Evolutionary conservation across 2,113 vertebrate genomes (phyloP), one percentile per base, ranked within the genome.

Genomic region (Hylia prasina): DNA sequence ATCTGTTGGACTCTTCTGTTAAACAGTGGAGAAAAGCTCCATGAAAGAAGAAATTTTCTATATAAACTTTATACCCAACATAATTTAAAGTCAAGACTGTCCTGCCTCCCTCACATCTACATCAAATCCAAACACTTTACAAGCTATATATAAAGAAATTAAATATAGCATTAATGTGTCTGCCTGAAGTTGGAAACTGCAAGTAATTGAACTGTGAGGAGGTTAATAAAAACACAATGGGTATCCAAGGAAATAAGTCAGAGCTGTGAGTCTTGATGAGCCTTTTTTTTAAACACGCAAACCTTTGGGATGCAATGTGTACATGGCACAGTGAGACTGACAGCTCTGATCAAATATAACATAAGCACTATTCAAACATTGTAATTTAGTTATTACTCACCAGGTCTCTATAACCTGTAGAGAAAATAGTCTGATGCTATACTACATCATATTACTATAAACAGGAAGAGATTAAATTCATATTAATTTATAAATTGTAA

Each of bases 341-440:
- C 61, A 95, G 45, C 69, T 87, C 70, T 79, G 58, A 85, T 93
- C 39, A 91, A 91, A 91, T 88, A 77, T n/a, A 93, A 79, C 23
- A 42, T 56, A 72, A 83, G 12, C n/a, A 72, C 48, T 64, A 35
- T 68, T 77, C 82, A 75, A 87, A 94, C 31, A 71, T 5, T n/a
- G 22, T 61, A 71, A 82, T 37, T 93, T 85, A 60, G 39, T 71
- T 95, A 90, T 86, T 94, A 78, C 35, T 77, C 30, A 27, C 56
- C 22, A 66, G 21, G 24, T 91, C 42, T 80, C 17, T 61, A 72
- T 50, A 91, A 73, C 4, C 23, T 35, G 18, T 47, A 68, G 53
- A 48, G 45, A 51, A 87, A 91, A 54, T 13, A 61, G 48, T 50
- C 65, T 48, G 31, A 56, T 37, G 27, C 9, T 73, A 50, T 28